Conservation (phyloP, 2,888 invertebrate species). For the Autographa pulchrina region DNA sequence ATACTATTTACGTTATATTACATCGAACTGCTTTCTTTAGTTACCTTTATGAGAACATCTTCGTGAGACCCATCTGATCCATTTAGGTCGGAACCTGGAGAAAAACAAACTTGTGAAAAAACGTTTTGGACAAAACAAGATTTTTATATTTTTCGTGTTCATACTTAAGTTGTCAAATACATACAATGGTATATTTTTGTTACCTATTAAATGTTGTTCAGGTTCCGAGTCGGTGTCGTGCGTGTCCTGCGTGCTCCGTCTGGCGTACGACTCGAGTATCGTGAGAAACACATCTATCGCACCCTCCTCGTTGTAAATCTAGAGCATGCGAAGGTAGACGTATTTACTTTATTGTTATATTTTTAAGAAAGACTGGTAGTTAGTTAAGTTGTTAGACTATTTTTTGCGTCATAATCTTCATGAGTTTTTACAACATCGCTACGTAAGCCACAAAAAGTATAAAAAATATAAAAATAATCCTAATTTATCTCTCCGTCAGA, state of each 20-base stretch:
- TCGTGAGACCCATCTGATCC: conserved; percentile 89
- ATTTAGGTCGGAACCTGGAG: conserved; percentile 82
- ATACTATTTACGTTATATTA: no score
- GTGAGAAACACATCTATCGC: conserved; percentile 85
- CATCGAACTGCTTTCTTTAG: background rate
- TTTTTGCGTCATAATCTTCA: no score
- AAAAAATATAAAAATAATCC: no score
- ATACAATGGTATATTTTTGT: no score
- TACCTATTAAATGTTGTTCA: conserved; percentile 81
- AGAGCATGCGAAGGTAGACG: conserved; percentile 5
- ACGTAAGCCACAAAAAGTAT: no score
- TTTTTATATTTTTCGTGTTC: background rate
- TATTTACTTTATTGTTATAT: background rate
- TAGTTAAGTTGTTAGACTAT: no score
- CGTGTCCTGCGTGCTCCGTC: conserved; percentile 74
- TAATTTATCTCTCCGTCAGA: no score
- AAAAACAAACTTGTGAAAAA: background rate
- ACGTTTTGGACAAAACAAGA: background rate
- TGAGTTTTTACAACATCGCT: no score
- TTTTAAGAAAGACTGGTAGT: no score
- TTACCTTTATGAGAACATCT: conserved; percentile 92
- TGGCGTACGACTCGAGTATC: conserved; percentile 86
- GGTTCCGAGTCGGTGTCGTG: conserved; percentile 74
- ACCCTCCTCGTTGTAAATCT: conserved; percentile 86
- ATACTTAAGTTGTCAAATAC: no score